Evolutionary conservation across 2,797 vertebrate genomes (phyloP), one percentile per base, ranked within the genome.

Genomic region (Linurgus olivaceus): DNA sequence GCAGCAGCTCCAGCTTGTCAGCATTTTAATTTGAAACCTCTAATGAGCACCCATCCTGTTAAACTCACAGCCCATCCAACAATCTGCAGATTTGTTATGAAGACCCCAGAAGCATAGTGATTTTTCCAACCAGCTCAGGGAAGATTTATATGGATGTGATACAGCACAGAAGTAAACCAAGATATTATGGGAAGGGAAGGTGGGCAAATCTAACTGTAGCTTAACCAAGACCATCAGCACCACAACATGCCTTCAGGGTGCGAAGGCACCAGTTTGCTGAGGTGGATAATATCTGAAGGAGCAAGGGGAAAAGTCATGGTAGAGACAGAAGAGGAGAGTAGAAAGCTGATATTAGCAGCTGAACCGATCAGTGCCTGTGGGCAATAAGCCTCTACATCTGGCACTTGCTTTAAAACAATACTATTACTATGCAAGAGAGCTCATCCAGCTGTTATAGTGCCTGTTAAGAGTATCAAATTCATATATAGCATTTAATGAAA

Each of bases 401-500:
- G 80, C 55, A 92, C 37, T 86, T 47, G 92, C 68, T 90, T 94
- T 90, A 91, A 84, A 96, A 94, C 77, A 96, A 97, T 94, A 72
- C 76, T 73, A 86, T 68, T 97, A 88, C 77, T 96, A 89, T 95
- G 77, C 76, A 94, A 88, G 82, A 88, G 93, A 95, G 79, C 79
- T 94, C 96, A 97, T 94, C 95, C 96, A 97, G 95, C 95, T 97
- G 95, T 90, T 96, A 93, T 2, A 84, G 62, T 88, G 96, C 95
- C 76, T 95, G 90, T 79, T 93, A 96, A 74, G 92, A 87, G 94
- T 96, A 97, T 96, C 92, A 4, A 91, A 93, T 97, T 96, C 91
- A 75, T 68, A 94, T n/a, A 92, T 0, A 76, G 88, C 31, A 0
- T 92, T 92, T 89, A 93, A 92, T 83, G 75, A 97, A 89, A 96